These are phyloP conservation scores for Drosophila falleni DNA, from an alignment of 2,888 invertebrate species.

Conservation along the genomic window DNA sequence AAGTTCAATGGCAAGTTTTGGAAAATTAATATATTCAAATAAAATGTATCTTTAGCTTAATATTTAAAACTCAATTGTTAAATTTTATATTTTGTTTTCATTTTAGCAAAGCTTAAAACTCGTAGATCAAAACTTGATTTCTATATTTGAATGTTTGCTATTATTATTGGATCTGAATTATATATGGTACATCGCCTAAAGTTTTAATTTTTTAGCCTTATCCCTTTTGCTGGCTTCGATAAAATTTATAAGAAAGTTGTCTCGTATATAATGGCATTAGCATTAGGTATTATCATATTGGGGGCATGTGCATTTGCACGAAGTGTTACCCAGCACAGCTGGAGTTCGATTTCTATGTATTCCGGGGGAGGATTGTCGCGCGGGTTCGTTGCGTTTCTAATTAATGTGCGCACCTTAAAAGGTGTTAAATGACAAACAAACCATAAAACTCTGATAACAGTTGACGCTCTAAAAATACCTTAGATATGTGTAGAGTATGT, in stretches of 20 bases:
- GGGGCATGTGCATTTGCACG: conserved; percentile 28
- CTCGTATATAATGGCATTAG: conserved; percentile 25
- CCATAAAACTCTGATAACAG: conserved; percentile 80
- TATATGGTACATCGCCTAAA: too few species aligned
- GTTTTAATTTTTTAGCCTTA: not conserved
- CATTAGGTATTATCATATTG: conserved; percentile 45
- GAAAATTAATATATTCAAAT: too few species aligned
- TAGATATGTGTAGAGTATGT: conserved; percentile 27
- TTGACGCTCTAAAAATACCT: conserved; percentile 55
- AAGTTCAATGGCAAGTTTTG: too few species aligned
- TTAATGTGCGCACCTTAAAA: conserved; percentile 76
- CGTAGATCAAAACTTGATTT: too few species aligned
- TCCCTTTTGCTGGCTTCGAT: not conserved
- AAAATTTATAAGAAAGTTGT: conserved; percentile 1
- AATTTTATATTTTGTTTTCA: too few species aligned
- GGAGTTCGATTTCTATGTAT: conserved; percentile 20
- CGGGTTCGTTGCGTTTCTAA: conserved; percentile 76
- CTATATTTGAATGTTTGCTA: too few species aligned
- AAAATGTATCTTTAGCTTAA: too few species aligned
- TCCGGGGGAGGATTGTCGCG: conserved; percentile 39
- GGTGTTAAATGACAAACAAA: conserved; percentile 83
- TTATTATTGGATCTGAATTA: too few species aligned
- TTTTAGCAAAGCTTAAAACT: too few species aligned
- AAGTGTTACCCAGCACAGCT: conserved; percentile 43
- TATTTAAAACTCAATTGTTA: too few species aligned